Percentiles rank a stretch among this genome's conserved stretches.
Conservation (phyloP, 2,797 vertebrate species). For the Trichosurus vulpecula region DNA sequence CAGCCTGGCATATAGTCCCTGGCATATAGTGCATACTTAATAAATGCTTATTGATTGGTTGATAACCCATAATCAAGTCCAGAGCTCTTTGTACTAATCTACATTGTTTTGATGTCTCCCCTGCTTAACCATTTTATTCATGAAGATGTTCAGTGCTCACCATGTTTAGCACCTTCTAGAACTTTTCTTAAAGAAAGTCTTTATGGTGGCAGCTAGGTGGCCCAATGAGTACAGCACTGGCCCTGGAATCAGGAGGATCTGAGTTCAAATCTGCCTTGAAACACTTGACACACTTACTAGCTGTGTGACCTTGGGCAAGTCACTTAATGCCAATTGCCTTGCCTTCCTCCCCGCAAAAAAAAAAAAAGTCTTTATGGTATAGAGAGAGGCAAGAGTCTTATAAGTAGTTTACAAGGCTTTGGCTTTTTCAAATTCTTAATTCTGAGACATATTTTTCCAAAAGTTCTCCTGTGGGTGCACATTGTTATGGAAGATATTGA, state of each 20-base stretch:
- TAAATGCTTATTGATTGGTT: too few species aligned
- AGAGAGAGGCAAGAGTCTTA: background rate
- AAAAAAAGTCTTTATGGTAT: background rate
- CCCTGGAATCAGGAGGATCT: too few species aligned
- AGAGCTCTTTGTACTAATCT: background rate
- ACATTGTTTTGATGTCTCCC: background rate
- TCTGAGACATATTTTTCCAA: background rate
- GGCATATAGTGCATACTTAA: too few species aligned
- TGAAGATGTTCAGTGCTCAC: background rate
- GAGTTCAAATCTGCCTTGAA: too few species aligned
- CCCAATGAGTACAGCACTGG: too few species aligned
- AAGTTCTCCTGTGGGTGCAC: background rate
- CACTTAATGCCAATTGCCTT: too few species aligned
- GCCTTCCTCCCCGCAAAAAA: too few species aligned
- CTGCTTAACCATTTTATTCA: background rate
- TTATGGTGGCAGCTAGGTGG: background rate
- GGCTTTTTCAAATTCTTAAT: background rate
- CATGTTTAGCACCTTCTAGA: background rate
- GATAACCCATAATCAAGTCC: too few species aligned
- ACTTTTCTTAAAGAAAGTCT: background rate
- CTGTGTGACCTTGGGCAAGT: too few species aligned
- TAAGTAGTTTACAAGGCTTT: background rate
- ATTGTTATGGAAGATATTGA: background rate
- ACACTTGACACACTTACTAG: too few species aligned
- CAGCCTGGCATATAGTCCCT: background rate